These are phyloP conservation scores for Biston stratarius DNA, from an alignment of 2,888 invertebrate genomes.

Conservation along the genomic window DNA sequence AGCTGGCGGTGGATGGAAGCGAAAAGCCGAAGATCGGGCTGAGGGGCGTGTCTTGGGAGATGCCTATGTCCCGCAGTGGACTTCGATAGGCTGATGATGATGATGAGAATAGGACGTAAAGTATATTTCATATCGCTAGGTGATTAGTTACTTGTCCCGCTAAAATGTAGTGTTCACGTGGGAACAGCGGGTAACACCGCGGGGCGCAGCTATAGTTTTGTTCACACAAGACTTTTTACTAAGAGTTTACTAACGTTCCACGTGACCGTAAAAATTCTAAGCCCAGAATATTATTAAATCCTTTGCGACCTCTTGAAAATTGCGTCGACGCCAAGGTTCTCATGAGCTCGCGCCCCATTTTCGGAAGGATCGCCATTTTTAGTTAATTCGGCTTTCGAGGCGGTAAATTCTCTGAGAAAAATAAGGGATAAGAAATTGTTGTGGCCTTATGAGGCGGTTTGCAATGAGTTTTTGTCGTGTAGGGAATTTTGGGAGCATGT, in stretches of 20 bases:
- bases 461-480: conserved; percentile 27
- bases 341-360: conserved; percentile 47
- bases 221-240: conserved; percentile 22
- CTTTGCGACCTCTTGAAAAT: conserved; percentile 45
- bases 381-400: conserved; percentile 47
- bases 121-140: no score
- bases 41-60: no score
- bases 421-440: conserved; percentile 34
- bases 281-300: conserved; percentile 43
- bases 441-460: conserved; percentile 18
- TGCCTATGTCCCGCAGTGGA: no score
- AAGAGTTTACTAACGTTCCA: conserved; percentile 35
- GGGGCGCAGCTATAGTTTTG: no score
- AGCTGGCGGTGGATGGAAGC: no score
- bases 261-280: conserved; percentile 39
- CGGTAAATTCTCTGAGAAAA: conserved; percentile 38
- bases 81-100: no score
- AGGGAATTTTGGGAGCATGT: conserved; percentile 42
- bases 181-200: no score
- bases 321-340: conserved; percentile 38
- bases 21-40: no score
- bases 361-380: conserved; percentile 41
- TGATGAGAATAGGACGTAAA: no score
- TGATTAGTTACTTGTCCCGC: no score
- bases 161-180: no score